phyloP scores from a whole-genome alignment of 2,113 vertebrate genomes.

The Falcunculus frontatus region DNA sequence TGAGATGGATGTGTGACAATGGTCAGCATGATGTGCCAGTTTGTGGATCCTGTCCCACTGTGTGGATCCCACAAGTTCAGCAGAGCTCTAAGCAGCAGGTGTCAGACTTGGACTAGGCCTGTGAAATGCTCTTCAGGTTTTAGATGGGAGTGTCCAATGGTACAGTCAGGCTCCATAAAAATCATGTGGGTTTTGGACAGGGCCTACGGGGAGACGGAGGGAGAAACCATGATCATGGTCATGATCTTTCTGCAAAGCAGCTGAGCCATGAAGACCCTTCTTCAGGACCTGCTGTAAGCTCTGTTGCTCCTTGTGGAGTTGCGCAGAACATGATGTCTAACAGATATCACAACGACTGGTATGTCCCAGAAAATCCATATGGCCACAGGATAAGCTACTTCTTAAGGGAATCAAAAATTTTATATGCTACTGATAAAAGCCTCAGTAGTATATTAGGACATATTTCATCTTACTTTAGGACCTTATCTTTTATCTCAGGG shows the following conservation, averaged over 20 bases:
- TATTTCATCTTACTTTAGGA: neutral
- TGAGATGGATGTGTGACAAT: neutral
- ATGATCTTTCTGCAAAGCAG: neutral
- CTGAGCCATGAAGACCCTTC: neutral
- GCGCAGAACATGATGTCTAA: fast-evolving
- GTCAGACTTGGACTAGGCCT: neutral
- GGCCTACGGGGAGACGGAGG: fast-evolving
- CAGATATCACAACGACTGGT: neutral
- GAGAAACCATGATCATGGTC: neutral
- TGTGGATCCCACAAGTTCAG: neutral
- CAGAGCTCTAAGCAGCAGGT: neutral
- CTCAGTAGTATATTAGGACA: neutral
- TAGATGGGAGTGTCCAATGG: neutral
- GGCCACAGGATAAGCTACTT: neutral
- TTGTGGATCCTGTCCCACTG: neutral
- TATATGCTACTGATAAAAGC: neutral
- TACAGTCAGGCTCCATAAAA: neutral
- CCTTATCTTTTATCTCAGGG: neutral
- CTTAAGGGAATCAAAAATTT: neutral
- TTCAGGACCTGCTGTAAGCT: neutral
- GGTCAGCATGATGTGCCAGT: fast-evolving
- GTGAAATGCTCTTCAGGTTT: neutral
- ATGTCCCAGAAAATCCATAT: neutral
- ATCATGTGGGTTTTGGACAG: neutral
- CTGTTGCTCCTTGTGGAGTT: neutral